Conservation (phyloP, 2,113 vertebrate species). For the Hepsetus odoe region DNA sequence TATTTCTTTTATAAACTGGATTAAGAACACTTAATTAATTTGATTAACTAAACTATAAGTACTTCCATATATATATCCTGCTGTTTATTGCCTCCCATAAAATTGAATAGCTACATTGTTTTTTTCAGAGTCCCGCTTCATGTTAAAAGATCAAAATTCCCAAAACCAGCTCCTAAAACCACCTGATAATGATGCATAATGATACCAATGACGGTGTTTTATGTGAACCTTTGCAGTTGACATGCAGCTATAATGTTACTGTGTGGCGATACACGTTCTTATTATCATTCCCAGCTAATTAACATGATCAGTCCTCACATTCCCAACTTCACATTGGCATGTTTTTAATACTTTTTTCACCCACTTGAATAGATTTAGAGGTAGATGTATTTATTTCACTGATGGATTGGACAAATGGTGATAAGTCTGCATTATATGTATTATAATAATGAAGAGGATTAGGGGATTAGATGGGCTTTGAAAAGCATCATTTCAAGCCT, state of each 20-base stretch:
- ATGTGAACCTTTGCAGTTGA: not conserved
- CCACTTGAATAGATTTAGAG: not conserved
- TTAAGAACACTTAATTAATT: not conserved
- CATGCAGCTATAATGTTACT: not conserved
- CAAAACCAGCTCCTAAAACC: not conserved
- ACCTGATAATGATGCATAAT: too few species aligned
- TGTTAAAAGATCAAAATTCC: conserved; percentile 12
- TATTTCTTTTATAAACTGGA: not conserved
- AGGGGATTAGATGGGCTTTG: too few species aligned
- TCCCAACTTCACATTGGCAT: not conserved
- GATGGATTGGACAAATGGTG: too few species aligned
- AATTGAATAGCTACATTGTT: too few species aligned
- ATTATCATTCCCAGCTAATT: not conserved
- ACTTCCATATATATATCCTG: too few species aligned
- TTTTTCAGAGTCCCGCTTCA: too few species aligned
- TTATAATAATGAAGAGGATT: too few species aligned
- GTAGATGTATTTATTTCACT: not conserved
- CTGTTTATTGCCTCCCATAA: too few species aligned
- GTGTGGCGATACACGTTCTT: not conserved
- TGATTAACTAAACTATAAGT: not conserved
- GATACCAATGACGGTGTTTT: not conserved
- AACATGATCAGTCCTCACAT: not conserved
- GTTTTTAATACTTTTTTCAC: not conserved
- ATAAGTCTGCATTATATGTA: too few species aligned
- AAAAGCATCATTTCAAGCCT: too few species aligned